A percentile compares a stretch with the other conserved stretches of the same genome.
Conservation (phyloP, 2,797 vertebrate species). For the Pogoniulus pusillus region DNA sequence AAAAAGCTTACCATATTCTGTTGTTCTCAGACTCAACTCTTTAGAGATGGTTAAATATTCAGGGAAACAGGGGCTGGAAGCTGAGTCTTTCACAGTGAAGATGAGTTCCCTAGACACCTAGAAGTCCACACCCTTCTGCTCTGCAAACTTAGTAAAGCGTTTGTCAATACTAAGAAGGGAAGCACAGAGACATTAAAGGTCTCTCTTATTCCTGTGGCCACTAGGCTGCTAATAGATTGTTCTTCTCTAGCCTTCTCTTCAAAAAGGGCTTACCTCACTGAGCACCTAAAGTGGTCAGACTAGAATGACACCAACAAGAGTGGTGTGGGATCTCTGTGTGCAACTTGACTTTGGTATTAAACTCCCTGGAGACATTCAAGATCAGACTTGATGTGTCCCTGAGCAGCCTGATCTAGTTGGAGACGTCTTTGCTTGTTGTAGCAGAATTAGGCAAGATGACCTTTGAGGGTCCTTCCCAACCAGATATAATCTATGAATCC, state of each 20-base stretch:
- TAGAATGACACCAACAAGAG: background rate
- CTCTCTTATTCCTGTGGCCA: background rate
- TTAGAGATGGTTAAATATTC: slow-evolving; percentile 22
- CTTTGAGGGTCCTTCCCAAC: no score
- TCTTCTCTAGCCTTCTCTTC: background rate
- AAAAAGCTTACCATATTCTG: background rate
- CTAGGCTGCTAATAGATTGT: background rate
- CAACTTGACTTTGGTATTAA: background rate
- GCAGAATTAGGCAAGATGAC: no score
- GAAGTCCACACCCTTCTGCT: background rate
- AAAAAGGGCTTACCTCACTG: background rate
- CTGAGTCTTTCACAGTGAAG: background rate
- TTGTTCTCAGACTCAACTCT: background rate
- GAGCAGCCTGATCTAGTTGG: no score
- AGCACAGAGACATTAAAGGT: background rate
- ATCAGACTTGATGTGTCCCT: no score
- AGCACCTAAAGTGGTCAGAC: background rate
- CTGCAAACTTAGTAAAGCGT: background rate
- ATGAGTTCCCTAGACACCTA: background rate
- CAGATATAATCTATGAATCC: no score
- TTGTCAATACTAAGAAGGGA: background rate
- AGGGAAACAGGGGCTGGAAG: slow-evolving; percentile 5
- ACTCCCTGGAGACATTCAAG: background rate
- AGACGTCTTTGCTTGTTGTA: no score
- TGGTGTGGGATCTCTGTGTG: background rate